These are phyloP conservation scores for Orthosia gothica DNA, from an alignment of 2,888 invertebrate species.

Conservation along the genomic window DNA sequence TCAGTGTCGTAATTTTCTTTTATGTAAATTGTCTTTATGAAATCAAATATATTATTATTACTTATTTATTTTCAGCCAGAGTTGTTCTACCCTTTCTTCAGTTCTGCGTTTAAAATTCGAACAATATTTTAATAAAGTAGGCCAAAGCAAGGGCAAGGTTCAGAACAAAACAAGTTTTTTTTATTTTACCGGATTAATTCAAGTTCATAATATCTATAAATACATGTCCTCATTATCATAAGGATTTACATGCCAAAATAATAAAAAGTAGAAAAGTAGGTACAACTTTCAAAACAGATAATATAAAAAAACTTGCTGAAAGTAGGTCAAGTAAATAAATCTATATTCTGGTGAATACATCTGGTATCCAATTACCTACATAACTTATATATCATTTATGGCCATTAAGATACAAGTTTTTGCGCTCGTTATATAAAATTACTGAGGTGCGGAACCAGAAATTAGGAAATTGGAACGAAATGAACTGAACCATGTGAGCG, in stretches of 20 bases:
- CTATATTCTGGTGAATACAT: constrained; percentile 32
- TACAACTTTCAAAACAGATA: constrained; percentile 32
- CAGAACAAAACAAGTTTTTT: not conserved
- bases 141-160: too few relatives aligned
- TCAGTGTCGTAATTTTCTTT: not conserved
- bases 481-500: constrained; percentile 68
- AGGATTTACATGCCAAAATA: constrained; percentile 24
- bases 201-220: constrained; percentile 9
- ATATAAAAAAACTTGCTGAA: constrained; percentile 29
- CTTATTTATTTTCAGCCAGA: too few relatives aligned
- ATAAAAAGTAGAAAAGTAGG: constrained; percentile 31
- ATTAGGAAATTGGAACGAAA: constrained; percentile 84
- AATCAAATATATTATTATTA: too few relatives aligned
- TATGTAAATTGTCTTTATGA: constrained; percentile 4
- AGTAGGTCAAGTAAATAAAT: constrained; percentile 53
- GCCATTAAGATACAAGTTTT: constrained; percentile 57
- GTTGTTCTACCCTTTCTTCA: too few relatives aligned
- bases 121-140: not conserved
- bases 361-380: constrained; percentile 46
- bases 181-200: constrained; percentile 1
- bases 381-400: constrained; percentile 46
- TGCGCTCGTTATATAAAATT: constrained; percentile 71
- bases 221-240: constrained; percentile 10
- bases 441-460: constrained; percentile 76
- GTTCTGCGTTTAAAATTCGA: not conserved